Conservation (phyloP, 37 sponge, comb jelly and placozoan genomes). For the Halisarca cf. caerulea region DNA sequence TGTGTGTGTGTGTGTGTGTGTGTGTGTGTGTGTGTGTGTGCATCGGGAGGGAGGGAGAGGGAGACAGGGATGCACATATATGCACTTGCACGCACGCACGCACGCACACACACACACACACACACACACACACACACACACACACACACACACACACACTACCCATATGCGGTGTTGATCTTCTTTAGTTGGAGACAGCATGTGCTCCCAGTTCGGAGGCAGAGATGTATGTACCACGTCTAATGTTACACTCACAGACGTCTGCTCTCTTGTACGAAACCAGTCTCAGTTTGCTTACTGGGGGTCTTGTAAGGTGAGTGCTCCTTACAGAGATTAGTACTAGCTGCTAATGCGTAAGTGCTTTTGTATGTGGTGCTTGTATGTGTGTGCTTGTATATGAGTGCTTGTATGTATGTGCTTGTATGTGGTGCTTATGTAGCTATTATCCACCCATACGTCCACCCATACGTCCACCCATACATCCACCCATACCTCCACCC, state of each 20-base stretch:
- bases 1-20: too few species aligned
- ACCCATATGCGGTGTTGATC: too few species aligned
- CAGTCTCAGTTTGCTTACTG: conserved; percentile 29
- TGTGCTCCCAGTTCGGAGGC: background rate
- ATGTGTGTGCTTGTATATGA: background rate
- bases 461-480: too few species aligned
- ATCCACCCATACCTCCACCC: too few species aligned
- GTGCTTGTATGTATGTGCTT: background rate
- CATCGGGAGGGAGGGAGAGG: too few species aligned
- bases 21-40: too few species aligned
- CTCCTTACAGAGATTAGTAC: background rate
- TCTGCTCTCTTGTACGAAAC: conserved; percentile 40
- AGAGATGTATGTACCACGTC: background rate
- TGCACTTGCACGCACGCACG: background rate
- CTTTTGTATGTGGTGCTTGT: background rate
- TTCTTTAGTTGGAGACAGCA: too few species aligned
- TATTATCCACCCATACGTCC: too few species aligned
- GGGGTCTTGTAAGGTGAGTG: conserved; percentile 21
- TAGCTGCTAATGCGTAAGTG: background rate
- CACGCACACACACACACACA: conserved; percentile 14
- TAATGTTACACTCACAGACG: conserved; percentile 9
- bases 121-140: conserved; percentile 1
- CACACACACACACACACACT: conserved; percentile 9
- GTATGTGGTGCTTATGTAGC: too few species aligned
- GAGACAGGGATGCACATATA: background rate